Base-by-base conservation (phyloP, 2,888 invertebrate species). In the Drosophila prostipennis region DNA sequence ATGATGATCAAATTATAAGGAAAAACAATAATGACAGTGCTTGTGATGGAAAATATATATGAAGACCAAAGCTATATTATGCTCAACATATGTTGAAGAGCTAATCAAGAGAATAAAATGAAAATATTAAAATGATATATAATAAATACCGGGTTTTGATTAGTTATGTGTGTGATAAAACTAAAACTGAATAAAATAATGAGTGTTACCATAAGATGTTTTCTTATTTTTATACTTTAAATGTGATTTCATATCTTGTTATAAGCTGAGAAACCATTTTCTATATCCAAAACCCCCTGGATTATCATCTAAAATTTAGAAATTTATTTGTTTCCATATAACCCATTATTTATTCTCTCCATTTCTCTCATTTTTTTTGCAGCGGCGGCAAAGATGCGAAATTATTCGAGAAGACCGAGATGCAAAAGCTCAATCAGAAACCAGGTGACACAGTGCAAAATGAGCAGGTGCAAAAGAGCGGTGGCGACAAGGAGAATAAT, bases 381-480 rank as follows among this genome's bases (percentile, higher is more conserved):
- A 86, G 85, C 68, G 82, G 85, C 68, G 89, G 82, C 77, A 87
- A 87, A 74, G 89, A 84, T 76, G 85, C 87, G 56, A 83, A 77
- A 64, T 67, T 88, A 14, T 82, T 82, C 68, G 87, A 86, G 5
- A 86, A 76, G 63, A 49, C 54, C 16, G 89, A 88, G 72, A 14
- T 83, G 76, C 82, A 60, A 37, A 86, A 88, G 68, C 80, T 88
- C 29, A 86, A 69, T 40, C 42, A 11, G 11, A 53, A 56, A 19
- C 45, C 49, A 32, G 64, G 65, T 55, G 75, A 77, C 53, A 69
- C 61, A 19, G 64, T 36, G 43, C n/a, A n/a, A n/a, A 43, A 40
- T 26, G 43, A 72, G 16, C 51, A 55, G 40, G 26, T 45, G 29
- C 45, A 56, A 8, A 55, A 63, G 36, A 23, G 37, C 16, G 42